Conservation (phyloP, 2,113 vertebrate species). For the Dasyurus viverrinus region DNA sequence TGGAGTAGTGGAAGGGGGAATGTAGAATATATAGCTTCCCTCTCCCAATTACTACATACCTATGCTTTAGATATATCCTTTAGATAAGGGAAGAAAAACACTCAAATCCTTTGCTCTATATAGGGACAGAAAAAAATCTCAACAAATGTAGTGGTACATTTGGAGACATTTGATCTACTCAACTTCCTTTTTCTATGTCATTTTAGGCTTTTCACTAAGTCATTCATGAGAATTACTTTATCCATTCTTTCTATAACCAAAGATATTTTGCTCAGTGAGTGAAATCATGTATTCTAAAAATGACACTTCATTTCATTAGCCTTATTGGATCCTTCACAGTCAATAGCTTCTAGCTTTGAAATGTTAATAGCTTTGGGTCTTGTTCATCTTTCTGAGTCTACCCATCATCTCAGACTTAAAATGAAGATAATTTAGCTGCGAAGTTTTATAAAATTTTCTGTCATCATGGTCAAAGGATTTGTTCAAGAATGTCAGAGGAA, state of each 20-base stretch:
- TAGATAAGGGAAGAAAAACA: background rate
- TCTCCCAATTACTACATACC: background rate
- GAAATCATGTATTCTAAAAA: constrained; percentile 29
- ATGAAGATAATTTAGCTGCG: constrained; percentile 11
- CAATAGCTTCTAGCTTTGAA: background rate
- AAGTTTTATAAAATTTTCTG: background rate
- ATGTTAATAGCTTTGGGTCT: background rate
- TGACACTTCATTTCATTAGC: constrained; percentile 4
- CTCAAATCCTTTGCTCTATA: background rate
- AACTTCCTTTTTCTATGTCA: background rate
- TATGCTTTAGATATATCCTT: background rate
- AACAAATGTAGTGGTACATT: background rate
- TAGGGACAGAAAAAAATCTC: background rate
- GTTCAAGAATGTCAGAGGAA: background rate
- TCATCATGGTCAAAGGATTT: background rate
- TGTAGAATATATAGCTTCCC: background rate
- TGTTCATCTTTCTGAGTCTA: background rate
- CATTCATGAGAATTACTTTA: background rate
- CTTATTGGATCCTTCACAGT: background rate
- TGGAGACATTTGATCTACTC: background rate
- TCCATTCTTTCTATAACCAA: background rate
- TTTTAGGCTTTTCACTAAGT: background rate
- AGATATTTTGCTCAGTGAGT: background rate
- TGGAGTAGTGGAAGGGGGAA: too few species aligned
- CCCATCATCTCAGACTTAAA: background rate